These are phyloP conservation scores for Novumbra hubbsi DNA, from an alignment of 2,797 vertebrate species.

Conservation along the genomic window DNA sequence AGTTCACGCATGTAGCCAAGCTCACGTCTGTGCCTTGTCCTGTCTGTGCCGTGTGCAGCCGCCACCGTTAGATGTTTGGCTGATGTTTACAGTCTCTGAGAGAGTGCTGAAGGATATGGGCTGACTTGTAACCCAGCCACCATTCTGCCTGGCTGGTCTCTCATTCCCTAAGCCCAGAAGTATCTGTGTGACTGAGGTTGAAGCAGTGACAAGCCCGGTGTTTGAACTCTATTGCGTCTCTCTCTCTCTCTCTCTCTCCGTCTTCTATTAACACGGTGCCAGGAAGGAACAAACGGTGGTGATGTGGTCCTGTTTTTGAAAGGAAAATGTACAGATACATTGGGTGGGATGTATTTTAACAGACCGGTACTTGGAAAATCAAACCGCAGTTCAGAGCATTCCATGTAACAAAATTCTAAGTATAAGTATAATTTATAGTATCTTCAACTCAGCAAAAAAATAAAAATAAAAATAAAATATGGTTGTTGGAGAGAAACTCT, in stretches of 20 bases:
- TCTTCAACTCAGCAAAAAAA: neutral
- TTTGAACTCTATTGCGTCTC: slow-evolving; percentile 46
- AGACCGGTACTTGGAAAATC: neutral
- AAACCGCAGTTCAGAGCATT: neutral
- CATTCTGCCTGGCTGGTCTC: slow-evolving; percentile 42
- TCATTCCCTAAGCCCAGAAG: slow-evolving; percentile 37
- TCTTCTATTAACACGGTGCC: slow-evolving; percentile 51
- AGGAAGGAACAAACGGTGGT: slow-evolving; percentile 25
- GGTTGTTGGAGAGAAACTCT: neutral
- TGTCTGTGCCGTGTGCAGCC: slow-evolving; percentile 54
- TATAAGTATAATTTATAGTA: too few species aligned
- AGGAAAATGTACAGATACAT: slow-evolving; percentile 20
- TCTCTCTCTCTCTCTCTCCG: slow-evolving; percentile 44
- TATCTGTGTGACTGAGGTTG: slow-evolving; percentile 36
- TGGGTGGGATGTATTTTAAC: slow-evolving; percentile 5
- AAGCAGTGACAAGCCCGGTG: slow-evolving; percentile 17
- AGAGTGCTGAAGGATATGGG: slow-evolving; percentile 68
- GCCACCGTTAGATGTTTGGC: slow-evolving; percentile 66
- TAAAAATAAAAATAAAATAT: too few species aligned
- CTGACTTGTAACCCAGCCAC: slow-evolving; percentile 57
- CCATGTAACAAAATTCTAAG: neutral
- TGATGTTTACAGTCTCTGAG: slow-evolving; percentile 70
- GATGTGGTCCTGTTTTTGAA: slow-evolving; percentile 27
- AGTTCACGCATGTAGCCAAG: slow-evolving; percentile 64
- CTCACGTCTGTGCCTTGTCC: slow-evolving; percentile 61